Evolutionary conservation across 64 coral and sea anemone genomes (phyloP).

Genomic region (Porites lutea): DNA sequence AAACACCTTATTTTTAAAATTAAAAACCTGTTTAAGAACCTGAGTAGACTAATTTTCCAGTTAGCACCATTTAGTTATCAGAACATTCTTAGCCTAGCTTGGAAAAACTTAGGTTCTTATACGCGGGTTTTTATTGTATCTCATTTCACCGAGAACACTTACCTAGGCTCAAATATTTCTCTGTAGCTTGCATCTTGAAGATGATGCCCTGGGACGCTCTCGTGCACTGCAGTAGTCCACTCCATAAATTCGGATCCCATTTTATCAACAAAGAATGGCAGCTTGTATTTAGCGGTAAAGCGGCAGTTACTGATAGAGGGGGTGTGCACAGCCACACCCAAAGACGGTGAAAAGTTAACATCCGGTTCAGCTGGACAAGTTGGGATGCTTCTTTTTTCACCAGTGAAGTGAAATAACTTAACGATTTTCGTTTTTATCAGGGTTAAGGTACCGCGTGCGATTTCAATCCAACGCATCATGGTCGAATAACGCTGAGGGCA

Average conservation of each 20-base stretch:
- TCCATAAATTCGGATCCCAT: slow-evolving; percentile 73
- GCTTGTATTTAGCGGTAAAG: slow-evolving; percentile 35
- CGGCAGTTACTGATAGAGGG: slow-evolving; percentile 1
- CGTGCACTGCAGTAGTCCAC: slow-evolving; percentile 82
- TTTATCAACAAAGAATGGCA: slow-evolving; percentile 87
- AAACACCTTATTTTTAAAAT: too few relatives aligned
- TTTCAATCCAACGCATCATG: slow-evolving; percentile 81
- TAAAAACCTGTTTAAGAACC: too few relatives aligned
- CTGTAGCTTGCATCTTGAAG: slow-evolving; percentile 38
- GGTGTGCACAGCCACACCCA: slow-evolving; percentile 61
- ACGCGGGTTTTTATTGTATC: too few relatives aligned
- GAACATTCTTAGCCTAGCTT: too few relatives aligned
- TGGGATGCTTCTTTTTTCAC: slow-evolving; percentile 73
- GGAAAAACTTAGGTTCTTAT: too few relatives aligned
- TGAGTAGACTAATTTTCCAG: too few relatives aligned
- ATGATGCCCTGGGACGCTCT: slow-evolving; percentile 87
- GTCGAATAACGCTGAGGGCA: slow-evolving; percentile 78
- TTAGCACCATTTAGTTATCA: too few relatives aligned
- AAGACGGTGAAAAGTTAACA: slow-evolving; percentile 49
- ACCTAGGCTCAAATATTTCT: slow-evolving; percentile 10
- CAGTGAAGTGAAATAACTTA: slow-evolving; percentile 36
- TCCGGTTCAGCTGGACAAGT: slow-evolving; percentile 50
- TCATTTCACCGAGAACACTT: background rate
- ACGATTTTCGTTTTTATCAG: slow-evolving; percentile 52
- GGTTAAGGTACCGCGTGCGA: slow-evolving; percentile 48